These are phyloP conservation scores for Pachycephala philippinensis DNA, from an alignment of 2,113 vertebrate species.

Conservation along the genomic window DNA sequence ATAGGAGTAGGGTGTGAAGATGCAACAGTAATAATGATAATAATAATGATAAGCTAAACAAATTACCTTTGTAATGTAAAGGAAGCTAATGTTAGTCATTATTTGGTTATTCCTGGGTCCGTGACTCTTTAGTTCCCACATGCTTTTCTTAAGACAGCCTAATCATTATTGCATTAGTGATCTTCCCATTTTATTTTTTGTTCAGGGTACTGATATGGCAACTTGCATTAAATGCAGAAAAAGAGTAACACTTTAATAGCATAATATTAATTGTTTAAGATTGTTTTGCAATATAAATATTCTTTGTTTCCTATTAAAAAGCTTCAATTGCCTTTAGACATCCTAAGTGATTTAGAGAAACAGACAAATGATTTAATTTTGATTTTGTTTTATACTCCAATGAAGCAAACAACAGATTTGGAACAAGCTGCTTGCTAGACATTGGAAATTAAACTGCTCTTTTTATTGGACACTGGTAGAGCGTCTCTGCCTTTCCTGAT, in stretches of 20 bases:
- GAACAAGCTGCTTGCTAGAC: slow-evolving; percentile 54
- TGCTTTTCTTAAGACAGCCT: neutral
- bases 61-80: neutral
- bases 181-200: neutral
- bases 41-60: neutral
- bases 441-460: slow-evolving; percentile 41
- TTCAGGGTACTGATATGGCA: neutral
- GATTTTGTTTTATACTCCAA: slow-evolving; percentile 35
- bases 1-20: neutral
- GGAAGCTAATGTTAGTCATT: neutral
- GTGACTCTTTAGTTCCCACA: neutral
- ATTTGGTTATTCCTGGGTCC: neutral
- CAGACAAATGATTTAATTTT: slow-evolving; percentile 35
- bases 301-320: slow-evolving; percentile 7
- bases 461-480: slow-evolving; percentile 31
- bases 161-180: neutral
- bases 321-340: slow-evolving; percentile 12
- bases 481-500: neutral
- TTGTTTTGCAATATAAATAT: neutral
- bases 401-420: slow-evolving; percentile 53
- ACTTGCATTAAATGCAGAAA: neutral
- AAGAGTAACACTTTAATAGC: neutral
- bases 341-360: slow-evolving; percentile 23
- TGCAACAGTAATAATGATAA: neutral
- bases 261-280: neutral